A percentile compares a stretch with the other conserved stretches of the same genome.
phyloP scores from a whole-genome alignment of 2,888 invertebrate genomes.

The Patella caerulea region DNA sequence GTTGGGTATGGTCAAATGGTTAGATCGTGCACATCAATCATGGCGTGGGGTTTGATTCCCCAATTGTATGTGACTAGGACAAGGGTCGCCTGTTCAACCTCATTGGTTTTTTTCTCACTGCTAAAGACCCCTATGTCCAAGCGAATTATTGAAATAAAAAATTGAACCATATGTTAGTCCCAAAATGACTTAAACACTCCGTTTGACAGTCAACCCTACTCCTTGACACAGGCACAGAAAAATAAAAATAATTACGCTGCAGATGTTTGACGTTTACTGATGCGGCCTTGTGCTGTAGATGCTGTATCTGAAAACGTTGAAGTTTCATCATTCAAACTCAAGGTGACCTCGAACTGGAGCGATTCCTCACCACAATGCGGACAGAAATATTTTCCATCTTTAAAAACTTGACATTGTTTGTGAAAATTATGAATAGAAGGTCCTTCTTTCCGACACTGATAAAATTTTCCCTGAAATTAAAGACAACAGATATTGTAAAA shows the following conservation, averaged over 20 bases:
- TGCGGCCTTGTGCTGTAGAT: constrained; percentile 21
- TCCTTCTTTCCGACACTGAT: constrained; percentile 78
- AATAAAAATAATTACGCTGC: neutral
- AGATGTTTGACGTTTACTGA: constrained; percentile 12
- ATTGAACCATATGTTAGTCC: no score
- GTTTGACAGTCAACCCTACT: no score
- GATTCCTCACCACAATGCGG: constrained; percentile 82
- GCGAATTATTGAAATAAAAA: no score
- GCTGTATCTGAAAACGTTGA: neutral
- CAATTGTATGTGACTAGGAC: no score
- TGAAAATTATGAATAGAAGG: constrained; percentile 84
- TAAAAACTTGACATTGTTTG: constrained; percentile 79
- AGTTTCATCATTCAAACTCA: constrained; percentile 76
- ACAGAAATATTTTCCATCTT: constrained; percentile 76
- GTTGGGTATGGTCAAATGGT: no score
- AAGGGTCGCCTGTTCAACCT: no score
- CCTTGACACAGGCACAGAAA: no score
- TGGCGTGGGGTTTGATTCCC: no score
- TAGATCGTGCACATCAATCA: no score
- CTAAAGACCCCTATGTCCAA: no score
- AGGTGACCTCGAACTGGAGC: constrained; percentile 76
- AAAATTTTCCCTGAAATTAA: constrained; percentile 81
- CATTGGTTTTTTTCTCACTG: no score
- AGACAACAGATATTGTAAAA: neutral
- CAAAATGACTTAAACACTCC: no score